A percentile compares a stretch with the other conserved stretches of the same genome.
Conservation (phyloP, 2,797 vertebrate genomes). For the Kryptopterus vitreolus region DNA sequence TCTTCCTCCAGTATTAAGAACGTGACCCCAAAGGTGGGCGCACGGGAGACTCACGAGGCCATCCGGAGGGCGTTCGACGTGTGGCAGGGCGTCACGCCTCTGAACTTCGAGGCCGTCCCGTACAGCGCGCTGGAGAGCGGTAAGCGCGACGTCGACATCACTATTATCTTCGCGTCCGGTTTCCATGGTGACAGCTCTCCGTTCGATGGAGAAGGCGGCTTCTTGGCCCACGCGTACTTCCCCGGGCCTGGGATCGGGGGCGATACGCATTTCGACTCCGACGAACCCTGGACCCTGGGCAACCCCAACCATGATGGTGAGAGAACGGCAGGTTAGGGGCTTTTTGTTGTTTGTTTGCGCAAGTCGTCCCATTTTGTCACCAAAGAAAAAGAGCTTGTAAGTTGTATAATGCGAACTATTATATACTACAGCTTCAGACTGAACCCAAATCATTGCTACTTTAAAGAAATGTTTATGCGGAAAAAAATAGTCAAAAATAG, state of each 20-base stretch:
- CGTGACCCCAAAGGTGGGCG: constrained; percentile 96
- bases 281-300: constrained; percentile 97
- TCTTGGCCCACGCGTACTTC: constrained; percentile 96
- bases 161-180: constrained; percentile 97
- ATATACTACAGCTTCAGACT: not conserved
- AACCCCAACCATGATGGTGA: constrained; percentile 97
- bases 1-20: constrained; percentile 89
- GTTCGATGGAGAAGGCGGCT: constrained; percentile 96
- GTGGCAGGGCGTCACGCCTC: constrained; percentile 98
- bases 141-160: constrained; percentile 96
- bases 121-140: constrained; percentile 93
- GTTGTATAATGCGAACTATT: not conserved
- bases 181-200: constrained; percentile 98
- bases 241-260: constrained; percentile 97
- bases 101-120: constrained; percentile 96
- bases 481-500: too few species aligned
- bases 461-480: not conserved
- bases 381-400: too few species aligned
- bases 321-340: constrained; percentile 55
- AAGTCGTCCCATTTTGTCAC: not conserved
- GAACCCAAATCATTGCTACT: not conserved
- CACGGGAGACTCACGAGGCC: constrained; percentile 92
- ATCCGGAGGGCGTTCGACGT: constrained; percentile 98
- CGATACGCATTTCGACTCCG: constrained; percentile 98
- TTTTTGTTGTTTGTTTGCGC: constrained; percentile 29